Base-by-base conservation (phyloP, 2,888 invertebrate species). In the Tenthredo scrophulariae region DNA sequence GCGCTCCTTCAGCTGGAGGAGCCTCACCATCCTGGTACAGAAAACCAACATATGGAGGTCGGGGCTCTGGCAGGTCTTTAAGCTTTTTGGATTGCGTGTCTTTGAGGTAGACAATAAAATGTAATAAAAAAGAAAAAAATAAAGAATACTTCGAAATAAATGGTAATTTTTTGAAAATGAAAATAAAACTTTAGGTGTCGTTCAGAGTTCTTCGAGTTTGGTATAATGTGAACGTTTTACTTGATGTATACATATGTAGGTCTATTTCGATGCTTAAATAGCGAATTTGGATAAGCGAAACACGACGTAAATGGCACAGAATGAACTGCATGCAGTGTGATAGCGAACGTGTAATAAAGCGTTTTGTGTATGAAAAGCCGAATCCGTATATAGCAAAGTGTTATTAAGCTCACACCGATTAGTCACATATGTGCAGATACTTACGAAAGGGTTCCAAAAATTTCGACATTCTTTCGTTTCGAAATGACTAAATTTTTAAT, bases 1-100 rank as follows among this genome's bases (percentile, higher is more conserved):
- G 91, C 0, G 93, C 93, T 13, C 88, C 89, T 65, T 87, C 90
- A 18, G 88, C 89, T 7, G 90, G 77, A 54, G 77, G 46, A 58
- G 80, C 62, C 13, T 80, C 80, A 5, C 80, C 80, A 22, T 80
- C 80, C 80, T 80, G 37, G 22, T 62, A 40, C 13, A 18, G 5
- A 58, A 58, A 33, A 40, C 29, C 0, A 58, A 10, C 6, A 6
- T 22, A 58, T 40, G 29, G 50, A 54, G 18, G 54, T 74, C 74
- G n/a, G 6, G 6, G 22, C 5, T 54, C 50, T 77, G 7, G 43
- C 22, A 13, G 13, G 29, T 33, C 6, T 29, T 65, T 33, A 65
- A 65, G 29, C 10, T 65, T 65, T 22, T 62, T 26, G 22, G 4
- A 29, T 26, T 62, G 10, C 13, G 26, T 22, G 26, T 9, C 26